phyloP scores from a whole-genome alignment of 1,140 invertebrate species.

The Caenorhabditis inopinata region DNA sequence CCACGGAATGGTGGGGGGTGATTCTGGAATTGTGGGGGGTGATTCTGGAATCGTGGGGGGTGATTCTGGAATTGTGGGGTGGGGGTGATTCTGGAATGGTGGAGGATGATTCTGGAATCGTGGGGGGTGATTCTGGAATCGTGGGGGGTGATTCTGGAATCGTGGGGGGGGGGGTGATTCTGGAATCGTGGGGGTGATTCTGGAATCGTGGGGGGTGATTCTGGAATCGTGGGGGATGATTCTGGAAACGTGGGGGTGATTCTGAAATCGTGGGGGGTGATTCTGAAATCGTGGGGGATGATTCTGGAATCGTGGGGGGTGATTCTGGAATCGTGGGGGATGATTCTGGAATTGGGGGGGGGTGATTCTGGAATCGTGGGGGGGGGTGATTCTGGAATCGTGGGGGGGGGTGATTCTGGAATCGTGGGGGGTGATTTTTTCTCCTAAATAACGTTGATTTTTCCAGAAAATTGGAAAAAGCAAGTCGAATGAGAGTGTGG shows the following conservation, averaged over 20 bases:
- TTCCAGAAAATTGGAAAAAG: slow-evolving; percentile 24
- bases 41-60: too few species aligned
- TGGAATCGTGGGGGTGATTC: neutral
- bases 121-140: neutral
- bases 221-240: too few species aligned
- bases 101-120: too few species aligned
- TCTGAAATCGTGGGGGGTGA: neutral
- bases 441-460: neutral
- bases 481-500: neutral
- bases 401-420: neutral
- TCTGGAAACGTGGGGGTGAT: neutral
- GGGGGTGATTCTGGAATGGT: neutral
- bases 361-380: neutral
- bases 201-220: neutral
- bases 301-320: neutral
- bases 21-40: neutral
- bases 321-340: too few species aligned
- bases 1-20: too few species aligned
- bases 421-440: neutral
- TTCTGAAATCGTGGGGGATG: too few species aligned
- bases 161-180: neutral
- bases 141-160: too few species aligned
- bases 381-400: neutral
- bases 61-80: neutral
- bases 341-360: neutral